Percentiles rank a stretch among this genome's conserved stretches.
Conservation (phyloP, 2,797 vertebrate species). For the Rachycentron canadum region DNA sequence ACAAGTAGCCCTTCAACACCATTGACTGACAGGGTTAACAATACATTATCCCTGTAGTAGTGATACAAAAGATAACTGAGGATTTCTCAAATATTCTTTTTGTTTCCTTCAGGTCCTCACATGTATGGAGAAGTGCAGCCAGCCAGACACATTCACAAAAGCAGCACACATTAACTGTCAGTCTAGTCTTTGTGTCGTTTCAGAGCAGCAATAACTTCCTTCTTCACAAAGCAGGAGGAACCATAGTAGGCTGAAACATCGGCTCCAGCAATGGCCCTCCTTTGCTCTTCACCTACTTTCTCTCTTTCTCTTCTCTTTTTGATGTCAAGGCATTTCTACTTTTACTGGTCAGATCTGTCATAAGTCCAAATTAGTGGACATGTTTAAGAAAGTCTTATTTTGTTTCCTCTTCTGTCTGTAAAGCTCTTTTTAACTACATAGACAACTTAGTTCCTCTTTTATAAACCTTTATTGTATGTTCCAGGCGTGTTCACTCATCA, state of each 20-base stretch:
- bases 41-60: neutral
- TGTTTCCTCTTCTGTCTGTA: neutral
- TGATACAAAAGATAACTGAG: neutral
- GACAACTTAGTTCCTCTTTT: neutral
- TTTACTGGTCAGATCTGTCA: neutral
- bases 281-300: neutral
- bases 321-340: too few relatives aligned
- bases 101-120: neutral
- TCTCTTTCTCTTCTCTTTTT: too few relatives aligned
- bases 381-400: neutral
- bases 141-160: neutral
- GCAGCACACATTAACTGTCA: conserved; percentile 11
- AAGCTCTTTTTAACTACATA: too few relatives aligned
- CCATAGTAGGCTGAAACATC: conserved; percentile 15
- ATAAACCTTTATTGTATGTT: conserved; percentile 10
- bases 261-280: neutral
- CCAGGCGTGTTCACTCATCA: conserved; percentile 36
- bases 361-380: neutral
- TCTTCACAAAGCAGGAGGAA: conserved; percentile 44
- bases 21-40: neutral
- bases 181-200: neutral
- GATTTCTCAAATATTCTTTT: neutral
- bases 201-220: conserved; percentile 36
- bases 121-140: neutral
- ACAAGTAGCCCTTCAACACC: neutral